phyloP scores from a whole-genome alignment of 2,888 invertebrate species.

The Apamea monoglypha region DNA sequence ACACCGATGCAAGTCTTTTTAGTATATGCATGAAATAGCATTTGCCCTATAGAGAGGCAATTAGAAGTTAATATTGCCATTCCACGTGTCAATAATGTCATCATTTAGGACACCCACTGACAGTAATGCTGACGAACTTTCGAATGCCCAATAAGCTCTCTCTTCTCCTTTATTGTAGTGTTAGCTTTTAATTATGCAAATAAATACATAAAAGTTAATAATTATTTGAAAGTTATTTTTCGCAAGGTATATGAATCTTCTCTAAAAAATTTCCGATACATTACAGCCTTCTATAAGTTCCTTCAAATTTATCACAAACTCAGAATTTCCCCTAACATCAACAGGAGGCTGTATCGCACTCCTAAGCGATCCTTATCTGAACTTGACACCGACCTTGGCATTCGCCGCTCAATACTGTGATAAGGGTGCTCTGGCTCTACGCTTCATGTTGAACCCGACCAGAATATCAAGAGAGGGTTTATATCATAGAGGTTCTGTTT shows the following conservation, averaged over 20 bases:
- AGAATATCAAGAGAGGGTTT: conserved; percentile 9
- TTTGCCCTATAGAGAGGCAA: neutral
- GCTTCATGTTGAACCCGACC: neutral
- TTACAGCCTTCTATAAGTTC: neutral
- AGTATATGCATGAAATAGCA: neutral
- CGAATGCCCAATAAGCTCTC: neutral
- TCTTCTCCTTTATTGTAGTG: too few species aligned
- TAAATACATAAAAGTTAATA: neutral
- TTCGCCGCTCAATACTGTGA: conserved; percentile 53
- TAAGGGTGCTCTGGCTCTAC: conserved; percentile 50
- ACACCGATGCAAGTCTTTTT: neutral
- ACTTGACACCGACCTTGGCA: conserved; percentile 48
- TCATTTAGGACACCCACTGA: neutral
- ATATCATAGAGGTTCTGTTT: neutral
- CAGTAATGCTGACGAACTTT: neutral
- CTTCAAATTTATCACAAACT: neutral
- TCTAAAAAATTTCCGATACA: neutral
- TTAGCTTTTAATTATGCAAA: neutral
- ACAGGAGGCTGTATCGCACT: conserved; percentile 16
- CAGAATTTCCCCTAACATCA: neutral
- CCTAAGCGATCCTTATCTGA: conserved; percentile 47
- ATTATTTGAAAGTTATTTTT: neutral
- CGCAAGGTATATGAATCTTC: too few species aligned
- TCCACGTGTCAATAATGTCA: neutral
- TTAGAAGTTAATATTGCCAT: neutral